Base-by-base conservation (phyloP, 2,888 invertebrate species). In the Cephus pulcher region DNA sequence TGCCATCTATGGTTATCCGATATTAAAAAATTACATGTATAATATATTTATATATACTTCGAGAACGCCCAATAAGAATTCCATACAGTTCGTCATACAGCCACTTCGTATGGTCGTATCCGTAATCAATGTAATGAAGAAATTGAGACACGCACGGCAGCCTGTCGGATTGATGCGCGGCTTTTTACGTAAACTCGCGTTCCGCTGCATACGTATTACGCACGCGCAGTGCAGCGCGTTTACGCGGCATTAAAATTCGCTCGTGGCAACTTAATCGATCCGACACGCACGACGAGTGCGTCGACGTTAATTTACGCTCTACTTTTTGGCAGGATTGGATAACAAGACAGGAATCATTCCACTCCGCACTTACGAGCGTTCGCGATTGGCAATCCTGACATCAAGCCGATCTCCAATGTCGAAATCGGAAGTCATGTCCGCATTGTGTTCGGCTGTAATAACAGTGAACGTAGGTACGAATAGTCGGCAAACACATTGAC, bases 401-500 rank as follows among this genome's bases (percentile, higher is more conserved):
- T 56, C 23, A 23, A 56, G 56, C 23, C 23, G 9, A 71, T 32
- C 12, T 71, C 12, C 3, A 32, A 75, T 81, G 78, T 82, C 76
- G 80, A 77, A 82, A 82, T 77, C 82, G 83, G 83, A 83, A 82
- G 81, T 82, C 77, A 81, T 82, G 78, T 78, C 56, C 76, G 12
- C 75, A 77, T 76, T 78, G 75, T 79, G 35, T 80, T 76, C 81
- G 76, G 76, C 34, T 11, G 34, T 81, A 82, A 82, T 81, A 82
- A 82, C 84, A 84, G 83, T 56, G 56, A 6, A 56, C 80, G 82
- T 82, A 80, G 78, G 76, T 76, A 79, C 79, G 75, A 80, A 82
- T 81, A 81, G 81, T 84, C 84, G 75, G 81, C 83, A 86, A 86
- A 83, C 83, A 73, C 78, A 76, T 69, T 76, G 79, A 70, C 78